These are phyloP conservation scores for Drosophila oshimai DNA, from an alignment of 1,140 invertebrate species.

Conservation along the genomic window DNA sequence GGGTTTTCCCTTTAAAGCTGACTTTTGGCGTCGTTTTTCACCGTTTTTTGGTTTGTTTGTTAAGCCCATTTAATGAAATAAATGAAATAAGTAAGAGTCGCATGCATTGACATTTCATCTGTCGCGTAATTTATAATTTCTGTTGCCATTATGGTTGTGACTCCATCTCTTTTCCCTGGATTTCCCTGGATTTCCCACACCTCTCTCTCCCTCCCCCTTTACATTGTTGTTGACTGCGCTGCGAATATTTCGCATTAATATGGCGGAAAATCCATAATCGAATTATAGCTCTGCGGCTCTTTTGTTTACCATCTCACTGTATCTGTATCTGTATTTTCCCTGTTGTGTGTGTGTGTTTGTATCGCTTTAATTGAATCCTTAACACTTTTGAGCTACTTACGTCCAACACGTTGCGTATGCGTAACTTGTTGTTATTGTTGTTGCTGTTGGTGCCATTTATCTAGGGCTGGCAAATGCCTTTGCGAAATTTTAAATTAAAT, in stretches of 20 bases:
- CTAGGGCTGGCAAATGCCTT: conserved; percentile 27
- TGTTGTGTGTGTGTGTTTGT: conserved; percentile 51
- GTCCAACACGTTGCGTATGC: conserved; percentile 76
- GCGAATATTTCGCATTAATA: conserved; percentile 81
- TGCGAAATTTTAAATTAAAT: conserved; percentile 2
- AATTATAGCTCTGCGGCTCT: conserved; percentile 76
- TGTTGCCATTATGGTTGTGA: conserved; percentile 70
- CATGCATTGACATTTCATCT: conserved; percentile 77
- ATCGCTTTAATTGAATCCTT: conserved; percentile 80
- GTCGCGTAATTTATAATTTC: conserved; percentile 80
- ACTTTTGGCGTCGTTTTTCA: conserved; percentile 11
- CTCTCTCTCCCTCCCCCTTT: background rate
- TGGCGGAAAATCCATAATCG: conserved; percentile 80
- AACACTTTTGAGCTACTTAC: conserved; percentile 80
- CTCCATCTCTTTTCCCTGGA: background rate
- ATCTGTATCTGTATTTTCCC: background rate
- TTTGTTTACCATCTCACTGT: conserved; percentile 62
- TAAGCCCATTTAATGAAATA: conserved; percentile 71
- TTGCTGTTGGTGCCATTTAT: conserved; percentile 37
- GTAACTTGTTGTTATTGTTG: conserved; percentile 70
- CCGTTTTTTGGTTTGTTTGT: no score
- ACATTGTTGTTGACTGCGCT: conserved; percentile 63
- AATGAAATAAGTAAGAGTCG: conserved; percentile 68
- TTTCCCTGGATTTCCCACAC: background rate
- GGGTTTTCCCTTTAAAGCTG: background rate